Evolutionary conservation across 2,888 invertebrate species (phyloP), one percentile per base, ranked within the genome.

Genomic region (Epinotia ramella): DNA sequence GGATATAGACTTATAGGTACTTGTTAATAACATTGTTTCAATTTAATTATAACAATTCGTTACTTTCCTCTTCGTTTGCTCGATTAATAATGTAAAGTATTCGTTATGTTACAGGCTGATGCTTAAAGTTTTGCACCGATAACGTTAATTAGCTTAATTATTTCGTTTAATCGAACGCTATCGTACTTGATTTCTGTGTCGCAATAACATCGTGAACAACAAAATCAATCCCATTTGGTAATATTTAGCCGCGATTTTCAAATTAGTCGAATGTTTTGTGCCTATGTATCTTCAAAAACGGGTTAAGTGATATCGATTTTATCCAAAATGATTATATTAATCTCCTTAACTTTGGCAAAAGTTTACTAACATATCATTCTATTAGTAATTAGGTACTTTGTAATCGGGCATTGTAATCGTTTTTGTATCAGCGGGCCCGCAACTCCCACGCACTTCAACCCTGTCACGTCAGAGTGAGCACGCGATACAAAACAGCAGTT

Each of bases 121-220:
- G 7, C n/a, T 53, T 49, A 16, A 53, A 53, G 7, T 0, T 63
- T 1, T 18, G 3, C 18, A n/a, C 40, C 13, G 63, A 63, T 63
- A 63, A 63, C 40, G n/a, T 40, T 44, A 63, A 44, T 63, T 18
- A 63, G 12, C 18, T 9, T 63, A 44, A 63, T 63, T 12, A 63
- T 44, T 18, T 11, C 12, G 44, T 63, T 63, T 20, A 18, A 63
- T 63, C 44, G 40, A 44, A 63, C 44, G 6, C 44, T 63, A 63
- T 63, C 63, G 44, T n/a, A 12, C 1, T 3, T 18, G 44, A 44
- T 63, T 63, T 63, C 63, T 44, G 44, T 44, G n/a, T 12, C 12
- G 11, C 18, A 40, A n/a, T n/a, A n/a, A 44, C 40, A 44, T 18
- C 18, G 5, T 40, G 5, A 53, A n/a, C n/a, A 33, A 44, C 40